Conservation (phyloP, 1,140 invertebrate species). For the Palaemon carinicauda region DNA sequence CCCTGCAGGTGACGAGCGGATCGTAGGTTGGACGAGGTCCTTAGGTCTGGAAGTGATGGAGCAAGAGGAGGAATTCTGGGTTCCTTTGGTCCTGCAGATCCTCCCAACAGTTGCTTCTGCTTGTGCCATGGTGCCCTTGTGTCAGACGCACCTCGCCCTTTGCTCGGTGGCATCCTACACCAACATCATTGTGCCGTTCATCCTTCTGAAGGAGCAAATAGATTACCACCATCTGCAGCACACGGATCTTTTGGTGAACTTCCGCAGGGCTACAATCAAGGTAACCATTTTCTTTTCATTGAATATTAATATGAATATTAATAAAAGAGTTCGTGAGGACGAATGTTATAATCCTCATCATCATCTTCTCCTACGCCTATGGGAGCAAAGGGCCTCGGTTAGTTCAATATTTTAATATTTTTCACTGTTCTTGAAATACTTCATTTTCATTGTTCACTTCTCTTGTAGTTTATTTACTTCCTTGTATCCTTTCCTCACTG, state of each 20-base stretch:
- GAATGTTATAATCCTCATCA: too few species aligned
- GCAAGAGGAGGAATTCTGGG: constrained; percentile 61
- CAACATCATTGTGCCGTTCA: neutral
- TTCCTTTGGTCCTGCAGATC: constrained; percentile 52
- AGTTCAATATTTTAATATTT: too few species aligned
- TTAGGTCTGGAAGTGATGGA: constrained; percentile 61
- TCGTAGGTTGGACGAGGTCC: constrained; percentile 20
- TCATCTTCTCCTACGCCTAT: too few species aligned
- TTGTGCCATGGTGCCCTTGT: neutral
- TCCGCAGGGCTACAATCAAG: neutral
- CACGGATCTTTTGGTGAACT: neutral
- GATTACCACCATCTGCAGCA: neutral
- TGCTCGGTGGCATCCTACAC: constrained; percentile 3
- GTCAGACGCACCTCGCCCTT: neutral
- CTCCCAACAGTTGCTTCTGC: constrained; percentile 18
- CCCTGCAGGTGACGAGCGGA: neutral
- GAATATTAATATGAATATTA: too few species aligned
- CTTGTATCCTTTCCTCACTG: too few species aligned
- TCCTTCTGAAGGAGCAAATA: neutral
- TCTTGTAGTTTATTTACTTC: too few species aligned
- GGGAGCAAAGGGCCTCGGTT: too few species aligned
- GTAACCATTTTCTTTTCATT: too few species aligned
- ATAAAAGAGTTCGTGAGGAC: too few species aligned
- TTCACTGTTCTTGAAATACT: too few species aligned
- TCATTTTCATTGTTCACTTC: too few species aligned